Evolutionary conservation across 2,888 invertebrate genomes (phyloP), one percentile per base, ranked within the genome.

Genomic region (Ophion slaviceki): DNA sequence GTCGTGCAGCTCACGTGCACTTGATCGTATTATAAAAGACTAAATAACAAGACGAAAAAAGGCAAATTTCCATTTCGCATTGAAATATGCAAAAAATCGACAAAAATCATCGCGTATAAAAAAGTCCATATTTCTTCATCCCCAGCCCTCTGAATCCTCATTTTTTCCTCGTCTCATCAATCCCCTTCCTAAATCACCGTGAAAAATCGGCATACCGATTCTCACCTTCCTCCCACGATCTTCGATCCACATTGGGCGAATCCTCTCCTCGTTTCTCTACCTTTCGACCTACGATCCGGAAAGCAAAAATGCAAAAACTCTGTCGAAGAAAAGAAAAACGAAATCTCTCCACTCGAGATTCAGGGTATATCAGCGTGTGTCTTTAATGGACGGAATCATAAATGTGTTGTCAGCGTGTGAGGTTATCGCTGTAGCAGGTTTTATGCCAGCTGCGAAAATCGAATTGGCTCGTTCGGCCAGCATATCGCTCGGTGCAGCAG

Each of bases 1-100:
- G 85, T 85, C 82, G 82, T 82, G 80, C 76, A 76, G 76, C 80
- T 85, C 80, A 80, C 85, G 81, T 81, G 82, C 82, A 82, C 82
- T 76, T 76, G 79, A 59, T 70, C 53, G 71, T 76, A 61, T 76
- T 59, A 32, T 53, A 36, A 24, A 28, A 40, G 40, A 40, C 14
- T 40, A 70, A 53, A 61, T 28, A 59, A 45, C 28, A 71, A 78
- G 40, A 68, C 32, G 20, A 40, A 32, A 59, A 64, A 47, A 40
- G n/a, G 40, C 7, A 57, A 47, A 47, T 47, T 47, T 11, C 47
- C 10, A 11, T 47, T 47, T 47, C 10, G 10, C 47, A 47, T 47
- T 59, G 45, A 36, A 66, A 40, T 24, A 47, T 67, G 71, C 14
- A 14, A 64, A 66, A 36, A 20, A 2, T 71, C 47, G 57, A 53